These are phyloP conservation scores for Melanotaenia boesemani DNA, from an alignment of 2,797 vertebrate genomes.

Conservation along the genomic window DNA sequence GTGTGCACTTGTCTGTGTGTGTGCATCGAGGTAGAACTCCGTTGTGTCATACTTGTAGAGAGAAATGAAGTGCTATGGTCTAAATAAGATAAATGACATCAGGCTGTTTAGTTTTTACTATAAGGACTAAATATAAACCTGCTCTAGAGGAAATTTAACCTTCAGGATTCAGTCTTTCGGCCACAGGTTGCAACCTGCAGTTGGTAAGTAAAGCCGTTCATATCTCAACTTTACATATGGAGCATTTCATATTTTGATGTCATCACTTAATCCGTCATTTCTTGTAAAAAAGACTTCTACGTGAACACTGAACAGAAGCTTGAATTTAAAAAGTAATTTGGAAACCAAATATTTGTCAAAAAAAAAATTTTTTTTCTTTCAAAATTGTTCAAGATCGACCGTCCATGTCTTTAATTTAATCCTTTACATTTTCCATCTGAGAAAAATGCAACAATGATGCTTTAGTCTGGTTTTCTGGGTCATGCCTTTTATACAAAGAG, in stretches of 20 bases:
- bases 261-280: background rate
- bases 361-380: no score
- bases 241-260: background rate
- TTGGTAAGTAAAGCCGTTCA: background rate
- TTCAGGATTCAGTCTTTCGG: background rate
- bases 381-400: background rate
- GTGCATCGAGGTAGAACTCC: no score
- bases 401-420: background rate
- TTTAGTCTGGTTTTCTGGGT: slow-evolving; percentile 50
- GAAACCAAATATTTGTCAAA: no score
- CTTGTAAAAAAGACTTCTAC: background rate
- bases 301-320: background rate
- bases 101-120: background rate
- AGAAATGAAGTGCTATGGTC: no score
- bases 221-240: background rate
- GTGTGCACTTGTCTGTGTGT: no score
- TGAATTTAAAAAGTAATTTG: no score
- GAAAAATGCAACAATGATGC: slow-evolving; percentile 24
- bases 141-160: background rate
- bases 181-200: no score
- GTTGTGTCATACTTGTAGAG: no score
- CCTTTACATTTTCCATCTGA: background rate
- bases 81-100: no score
- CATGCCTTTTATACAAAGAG: slow-evolving; percentile 52
- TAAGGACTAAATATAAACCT: background rate